Evolutionary conservation across 2,113 vertebrate genomes (phyloP).

Genomic region (Zapornia atra): DNA sequence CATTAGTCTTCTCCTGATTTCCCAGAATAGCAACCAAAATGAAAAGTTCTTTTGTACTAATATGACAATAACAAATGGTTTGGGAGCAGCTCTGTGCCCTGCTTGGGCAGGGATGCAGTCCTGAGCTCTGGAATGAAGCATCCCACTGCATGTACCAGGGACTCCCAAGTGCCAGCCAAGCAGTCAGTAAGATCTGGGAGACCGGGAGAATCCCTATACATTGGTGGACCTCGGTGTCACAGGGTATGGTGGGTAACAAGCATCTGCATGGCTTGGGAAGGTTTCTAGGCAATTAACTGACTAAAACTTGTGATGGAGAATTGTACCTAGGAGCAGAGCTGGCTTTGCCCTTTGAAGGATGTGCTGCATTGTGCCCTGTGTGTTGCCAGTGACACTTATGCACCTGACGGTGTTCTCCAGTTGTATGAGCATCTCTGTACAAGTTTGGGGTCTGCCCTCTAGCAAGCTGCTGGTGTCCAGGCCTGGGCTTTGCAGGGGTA

Average conservation of each 20-base stretch:
- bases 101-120: background rate
- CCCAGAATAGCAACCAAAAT: background rate
- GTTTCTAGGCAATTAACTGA: background rate
- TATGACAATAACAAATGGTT: background rate
- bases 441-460: background rate
- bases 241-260: background rate
- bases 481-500: background rate
- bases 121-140: background rate
- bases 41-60: background rate
- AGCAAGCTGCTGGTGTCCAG: background rate
- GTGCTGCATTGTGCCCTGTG: accelerated
- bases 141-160: background rate
- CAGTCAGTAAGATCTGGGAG: background rate
- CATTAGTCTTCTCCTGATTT: background rate
- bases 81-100: background rate
- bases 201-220: background rate
- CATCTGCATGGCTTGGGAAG: background rate
- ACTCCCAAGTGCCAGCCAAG: background rate
- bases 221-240: accelerated
- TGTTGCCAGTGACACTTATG: accelerated
- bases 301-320: background rate
- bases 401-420: background rate
- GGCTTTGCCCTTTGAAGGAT: background rate
- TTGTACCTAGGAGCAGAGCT: accelerated
- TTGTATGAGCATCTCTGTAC: accelerated